These are phyloP conservation scores for Sorex araneus DNA, from an alignment of 2,113 vertebrate species.

Conservation along the genomic window DNA sequence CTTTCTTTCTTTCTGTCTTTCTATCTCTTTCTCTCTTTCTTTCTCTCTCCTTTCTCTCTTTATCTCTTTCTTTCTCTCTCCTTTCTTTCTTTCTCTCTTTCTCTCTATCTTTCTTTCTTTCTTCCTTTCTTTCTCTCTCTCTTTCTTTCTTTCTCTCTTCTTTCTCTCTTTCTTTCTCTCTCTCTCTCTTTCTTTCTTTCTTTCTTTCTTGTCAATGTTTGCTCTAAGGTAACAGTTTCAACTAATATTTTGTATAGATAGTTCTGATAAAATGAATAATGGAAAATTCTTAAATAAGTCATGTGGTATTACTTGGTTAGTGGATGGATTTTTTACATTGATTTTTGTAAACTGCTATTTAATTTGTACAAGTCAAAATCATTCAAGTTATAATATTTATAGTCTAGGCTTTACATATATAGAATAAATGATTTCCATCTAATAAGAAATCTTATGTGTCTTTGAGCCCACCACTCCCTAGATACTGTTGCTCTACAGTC, in stretches of 20 bases:
- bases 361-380: not conserved
- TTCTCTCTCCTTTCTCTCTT: too few relatives aligned
- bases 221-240: not conserved
- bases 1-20: too few relatives aligned
- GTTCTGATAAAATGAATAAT: not conserved
- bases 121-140: too few relatives aligned
- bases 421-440: not conserved
- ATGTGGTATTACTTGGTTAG: not conserved
- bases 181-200: too few relatives aligned
- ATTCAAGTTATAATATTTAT: not conserved
- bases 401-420: not conserved
- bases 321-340: not conserved
- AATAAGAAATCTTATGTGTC: conserved; percentile 19
- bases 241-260: not conserved
- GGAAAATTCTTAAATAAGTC: not conserved
- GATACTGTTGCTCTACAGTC: conserved; percentile 16
- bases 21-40: too few relatives aligned
- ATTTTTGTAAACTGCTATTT: not conserved
- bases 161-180: too few relatives aligned
- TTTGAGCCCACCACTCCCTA: not conserved
- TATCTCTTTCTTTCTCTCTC: too few relatives aligned
- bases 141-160: too few relatives aligned
- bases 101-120: too few relatives aligned
- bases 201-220: not conserved
- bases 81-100: too few relatives aligned